These are phyloP conservation scores for Microplitis manilae DNA, from an alignment of 2,888 invertebrate species.

Conservation along the genomic window DNA sequence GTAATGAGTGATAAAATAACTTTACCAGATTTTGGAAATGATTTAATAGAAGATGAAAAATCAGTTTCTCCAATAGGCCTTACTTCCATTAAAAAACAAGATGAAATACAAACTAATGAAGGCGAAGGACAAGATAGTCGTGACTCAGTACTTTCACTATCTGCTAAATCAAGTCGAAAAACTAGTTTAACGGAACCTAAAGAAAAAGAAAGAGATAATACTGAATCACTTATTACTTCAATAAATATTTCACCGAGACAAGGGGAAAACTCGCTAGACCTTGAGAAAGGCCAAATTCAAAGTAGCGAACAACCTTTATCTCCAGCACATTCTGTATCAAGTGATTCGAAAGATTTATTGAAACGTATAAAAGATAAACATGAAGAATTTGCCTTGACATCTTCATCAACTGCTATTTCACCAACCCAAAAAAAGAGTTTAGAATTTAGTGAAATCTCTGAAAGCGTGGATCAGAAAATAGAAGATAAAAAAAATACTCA, in stretches of 20 bases:
- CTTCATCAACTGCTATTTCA: not conserved
- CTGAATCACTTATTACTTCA: slow-evolving; percentile 31
- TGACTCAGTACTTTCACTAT: slow-evolving; percentile 13
- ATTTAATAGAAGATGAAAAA: no score
- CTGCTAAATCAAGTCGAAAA: slow-evolving; percentile 7
- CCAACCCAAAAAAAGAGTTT: not conserved
- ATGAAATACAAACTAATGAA: not conserved
- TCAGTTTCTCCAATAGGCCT: no score
- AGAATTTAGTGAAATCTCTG: slow-evolving; percentile 13
- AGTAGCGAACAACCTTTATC: not conserved
- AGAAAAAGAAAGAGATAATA: slow-evolving; percentile 25
- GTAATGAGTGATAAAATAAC: no score
- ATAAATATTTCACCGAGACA: slow-evolving; percentile 26
- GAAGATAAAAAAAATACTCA: not conserved
- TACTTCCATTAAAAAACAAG: no score
- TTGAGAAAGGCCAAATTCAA: not conserved
- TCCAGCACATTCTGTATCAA: not conserved
- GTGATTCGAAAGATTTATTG: slow-evolving; percentile 28
- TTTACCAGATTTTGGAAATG: no score
- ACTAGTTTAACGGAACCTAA: slow-evolving; percentile 13
- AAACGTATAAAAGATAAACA: slow-evolving; percentile 31
- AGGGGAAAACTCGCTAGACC: not conserved
- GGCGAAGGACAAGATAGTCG: not conserved
- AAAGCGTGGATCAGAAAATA: not conserved
- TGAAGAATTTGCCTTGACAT: slow-evolving; percentile 11